A percentile compares a stretch with the other conserved stretches of the same genome.
Evolutionary conservation across 2,797 vertebrate genomes (phyloP).

Genomic region (Phyllotis vaccarum): DNA sequence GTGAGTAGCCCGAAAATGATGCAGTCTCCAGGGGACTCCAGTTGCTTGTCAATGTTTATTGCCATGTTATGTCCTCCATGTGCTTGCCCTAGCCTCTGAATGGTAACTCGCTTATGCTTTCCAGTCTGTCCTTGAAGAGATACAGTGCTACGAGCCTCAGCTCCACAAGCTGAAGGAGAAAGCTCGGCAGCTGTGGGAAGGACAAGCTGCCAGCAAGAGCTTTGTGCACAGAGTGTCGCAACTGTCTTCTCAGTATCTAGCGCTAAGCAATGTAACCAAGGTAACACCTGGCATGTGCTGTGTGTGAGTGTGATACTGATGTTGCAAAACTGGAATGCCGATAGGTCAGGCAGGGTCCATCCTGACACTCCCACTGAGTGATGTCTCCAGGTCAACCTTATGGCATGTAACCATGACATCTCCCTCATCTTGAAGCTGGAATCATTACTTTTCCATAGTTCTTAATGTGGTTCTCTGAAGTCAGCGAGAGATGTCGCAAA

Average conservation of each 20-base stretch:
- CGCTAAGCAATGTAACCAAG: conserved; percentile 98
- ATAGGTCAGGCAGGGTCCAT: not conserved
- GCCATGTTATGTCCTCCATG: conserved; percentile 79
- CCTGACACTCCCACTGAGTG: not conserved
- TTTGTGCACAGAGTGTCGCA: conserved; percentile 98
- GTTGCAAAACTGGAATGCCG: not conserved
- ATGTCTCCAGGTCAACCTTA: not conserved
- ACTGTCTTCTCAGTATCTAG: conserved; percentile 97
- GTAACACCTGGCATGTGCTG: conserved; percentile 88
- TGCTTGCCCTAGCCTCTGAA: conserved; percentile 87
- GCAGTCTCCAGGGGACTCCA: conserved; percentile 17
- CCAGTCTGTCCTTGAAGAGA: conserved; percentile 98
- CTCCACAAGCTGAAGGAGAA: conserved; percentile 95
- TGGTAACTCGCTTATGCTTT: conserved; percentile 92
- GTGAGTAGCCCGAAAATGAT: not conserved
- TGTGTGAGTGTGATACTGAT: conserved; percentile 11
- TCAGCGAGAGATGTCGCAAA: not conserved
- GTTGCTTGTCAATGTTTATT: conserved; percentile 31
- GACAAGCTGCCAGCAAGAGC: conserved; percentile 96
- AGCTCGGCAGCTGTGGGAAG: conserved; percentile 97
- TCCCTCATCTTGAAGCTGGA: not conserved
- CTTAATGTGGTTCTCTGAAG: not conserved
- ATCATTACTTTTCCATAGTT: accelerated
- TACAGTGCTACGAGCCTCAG: conserved; percentile 94
- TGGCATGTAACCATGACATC: accelerated